Evolutionary conservation across 2,888 invertebrate species (phyloP).

Genomic region (Chaitophorus viminalis): DNA sequence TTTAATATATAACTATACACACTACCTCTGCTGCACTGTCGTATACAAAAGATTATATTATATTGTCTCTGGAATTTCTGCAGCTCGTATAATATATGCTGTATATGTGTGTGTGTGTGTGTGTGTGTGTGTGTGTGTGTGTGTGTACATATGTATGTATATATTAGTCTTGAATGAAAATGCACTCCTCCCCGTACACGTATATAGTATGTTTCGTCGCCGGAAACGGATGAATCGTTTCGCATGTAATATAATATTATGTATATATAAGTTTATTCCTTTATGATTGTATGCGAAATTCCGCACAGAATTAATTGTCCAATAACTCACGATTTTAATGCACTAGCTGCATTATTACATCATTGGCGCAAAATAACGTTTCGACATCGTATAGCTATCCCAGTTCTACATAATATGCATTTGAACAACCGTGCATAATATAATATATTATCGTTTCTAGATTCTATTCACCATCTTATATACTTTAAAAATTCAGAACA

Average conservation of each 20-base stretch:
- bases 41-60: conserved; percentile 16
- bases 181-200: background rate
- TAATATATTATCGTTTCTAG: no score
- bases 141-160: no score
- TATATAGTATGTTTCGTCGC: background rate
- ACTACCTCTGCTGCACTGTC: background rate
- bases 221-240: conserved; percentile 15
- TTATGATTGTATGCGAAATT: conserved; percentile 18
- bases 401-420: no score
- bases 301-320: conserved; percentile 43
- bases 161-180: background rate
- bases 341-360: conserved; percentile 6
- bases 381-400: no score
- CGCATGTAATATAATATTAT: background rate
- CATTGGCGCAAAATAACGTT: background rate
- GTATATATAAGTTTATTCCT: background rate
- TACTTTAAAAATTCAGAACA: no score
- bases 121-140: no score
- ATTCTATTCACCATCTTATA: no score
- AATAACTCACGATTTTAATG: conserved; percentile 48
- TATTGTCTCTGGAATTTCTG: conserved; percentile 24
- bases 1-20: conserved; percentile 1
- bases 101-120: no score
- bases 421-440: no score
- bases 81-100: background rate